Conservation (phyloP, 2,113 vertebrate species). For the Phainopepla nitens region DNA sequence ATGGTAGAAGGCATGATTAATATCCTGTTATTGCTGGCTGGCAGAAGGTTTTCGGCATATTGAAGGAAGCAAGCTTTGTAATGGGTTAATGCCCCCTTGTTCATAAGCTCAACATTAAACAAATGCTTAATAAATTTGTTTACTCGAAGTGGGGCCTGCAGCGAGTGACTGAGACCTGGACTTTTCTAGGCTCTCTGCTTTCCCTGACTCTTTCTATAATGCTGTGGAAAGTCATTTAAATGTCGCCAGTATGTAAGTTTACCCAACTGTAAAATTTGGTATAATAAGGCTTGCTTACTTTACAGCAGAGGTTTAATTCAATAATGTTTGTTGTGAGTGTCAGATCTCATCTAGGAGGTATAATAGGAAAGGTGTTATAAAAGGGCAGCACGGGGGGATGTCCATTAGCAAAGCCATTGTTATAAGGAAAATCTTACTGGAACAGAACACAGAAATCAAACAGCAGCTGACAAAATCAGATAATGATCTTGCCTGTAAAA, state of each 20-base stretch:
- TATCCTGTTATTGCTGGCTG: background rate
- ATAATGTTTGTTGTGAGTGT: conserved; percentile 2
- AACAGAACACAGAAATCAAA: background rate
- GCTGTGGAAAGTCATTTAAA: background rate
- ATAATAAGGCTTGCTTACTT: conserved; percentile 43
- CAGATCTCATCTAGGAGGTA: background rate
- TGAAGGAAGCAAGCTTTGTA: background rate
- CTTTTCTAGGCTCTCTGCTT: background rate
- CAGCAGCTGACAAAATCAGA: background rate
- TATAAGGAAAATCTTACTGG: background rate
- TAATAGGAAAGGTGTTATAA: background rate
- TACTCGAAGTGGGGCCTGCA: background rate
- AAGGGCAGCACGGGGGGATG: background rate
- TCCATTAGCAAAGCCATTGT: background rate
- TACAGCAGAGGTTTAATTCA: conserved; percentile 19
- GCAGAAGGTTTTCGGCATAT: background rate
- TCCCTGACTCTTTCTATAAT: background rate
- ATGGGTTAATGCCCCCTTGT: background rate
- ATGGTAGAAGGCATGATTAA: background rate
- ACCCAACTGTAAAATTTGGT: conserved; percentile 39
- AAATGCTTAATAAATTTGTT: background rate
- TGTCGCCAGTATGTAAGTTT: background rate
- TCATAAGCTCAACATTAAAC: background rate
- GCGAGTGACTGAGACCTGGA: background rate
- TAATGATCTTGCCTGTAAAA: background rate